Percentiles rank a stretch among this genome's conserved stretches.
Conservation (phyloP, 2,888 invertebrate species). For the Geophilus truncorum region DNA sequence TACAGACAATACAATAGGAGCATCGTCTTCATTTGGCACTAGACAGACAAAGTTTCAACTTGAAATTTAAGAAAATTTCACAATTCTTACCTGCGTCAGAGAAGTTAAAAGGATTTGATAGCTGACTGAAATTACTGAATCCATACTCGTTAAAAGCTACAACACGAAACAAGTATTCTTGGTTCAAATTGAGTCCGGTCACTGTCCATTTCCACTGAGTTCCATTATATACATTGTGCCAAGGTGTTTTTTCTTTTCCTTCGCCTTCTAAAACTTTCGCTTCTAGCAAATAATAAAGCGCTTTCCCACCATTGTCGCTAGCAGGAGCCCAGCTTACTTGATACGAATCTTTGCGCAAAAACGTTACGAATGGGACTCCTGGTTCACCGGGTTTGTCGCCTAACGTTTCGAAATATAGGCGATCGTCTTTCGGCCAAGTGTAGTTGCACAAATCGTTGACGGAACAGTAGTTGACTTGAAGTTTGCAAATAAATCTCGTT, state of each 20-base stretch:
- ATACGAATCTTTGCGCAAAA: slow-evolving; percentile 65
- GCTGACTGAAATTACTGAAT: slow-evolving; percentile 43
- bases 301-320: slow-evolving; percentile 67
- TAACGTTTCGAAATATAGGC: slow-evolving; percentile 69
- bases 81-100: not conserved
- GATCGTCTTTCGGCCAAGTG: slow-evolving; percentile 66
- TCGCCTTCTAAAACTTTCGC: slow-evolving; percentile 51
- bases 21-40: slow-evolving; percentile 33
- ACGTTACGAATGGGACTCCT: slow-evolving; percentile 67
- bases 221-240: slow-evolving; percentile 46
- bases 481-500: slow-evolving; percentile 69
- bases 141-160: slow-evolving; percentile 47
- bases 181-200: slow-evolving; percentile 58
- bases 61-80: not conserved
- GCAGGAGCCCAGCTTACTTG: slow-evolving; percentile 78
- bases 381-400: slow-evolving; percentile 67
- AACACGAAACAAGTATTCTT: slow-evolving; percentile 67
- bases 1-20: slow-evolving; percentile 40
- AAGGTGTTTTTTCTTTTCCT: slow-evolving; percentile 36
- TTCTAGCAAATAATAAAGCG: slow-evolving; percentile 69
- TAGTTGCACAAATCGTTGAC: slow-evolving; percentile 55
- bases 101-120: not conserved
- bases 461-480: slow-evolving; percentile 58
- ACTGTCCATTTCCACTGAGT: slow-evolving; percentile 73
- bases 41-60: not conserved